phyloP scores from a whole-genome alignment of 1,140 invertebrate species.

The Solenopsis invicta region DNA sequence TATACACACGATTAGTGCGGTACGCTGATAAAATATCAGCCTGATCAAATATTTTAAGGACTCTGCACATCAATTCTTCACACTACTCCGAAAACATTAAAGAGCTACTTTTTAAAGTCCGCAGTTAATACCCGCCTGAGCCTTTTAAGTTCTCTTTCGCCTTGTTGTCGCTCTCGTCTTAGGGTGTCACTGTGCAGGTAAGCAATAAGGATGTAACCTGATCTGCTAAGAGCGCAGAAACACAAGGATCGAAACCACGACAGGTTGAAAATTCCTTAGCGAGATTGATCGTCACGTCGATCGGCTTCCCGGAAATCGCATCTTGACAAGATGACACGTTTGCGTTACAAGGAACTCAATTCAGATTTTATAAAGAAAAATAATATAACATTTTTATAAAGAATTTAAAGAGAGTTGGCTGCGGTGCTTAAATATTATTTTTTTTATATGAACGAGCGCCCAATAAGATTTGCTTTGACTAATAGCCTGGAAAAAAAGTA shows the following conservation, averaged over 20 bases:
- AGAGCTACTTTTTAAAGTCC: conserved; percentile 35
- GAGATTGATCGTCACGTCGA: conserved; percentile 73
- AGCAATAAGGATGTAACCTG: conserved; percentile 85
- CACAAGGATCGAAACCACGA: conserved; percentile 55
- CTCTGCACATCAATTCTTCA: not conserved
- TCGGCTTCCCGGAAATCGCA: conserved; percentile 70
- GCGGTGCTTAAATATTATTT: not conserved
- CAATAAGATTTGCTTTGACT: conserved; percentile 13
- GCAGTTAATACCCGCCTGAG: conserved; percentile 27
- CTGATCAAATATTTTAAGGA: not conserved
- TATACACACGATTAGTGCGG: not conserved
- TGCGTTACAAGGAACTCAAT: not conserved
- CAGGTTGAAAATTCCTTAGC: conserved; percentile 66
- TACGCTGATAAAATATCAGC: not conserved
- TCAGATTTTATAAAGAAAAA: not conserved
- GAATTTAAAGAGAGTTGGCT: not conserved
- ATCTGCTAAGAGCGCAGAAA: conserved; percentile 66
- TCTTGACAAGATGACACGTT: conserved; percentile 4
- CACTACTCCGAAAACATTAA: conserved; percentile 14
- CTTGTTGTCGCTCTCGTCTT: conserved; percentile 43
- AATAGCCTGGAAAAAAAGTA: not conserved
- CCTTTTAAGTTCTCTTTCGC: conserved; percentile 30
- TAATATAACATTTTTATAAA: not conserved
- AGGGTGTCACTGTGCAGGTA: conserved; percentile 59
- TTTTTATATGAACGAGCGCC: not conserved